Percentiles rank a stretch among this genome's conserved stretches.
These are phyloP conservation scores for Charadrius vociferus DNA, from an alignment of 2,113 vertebrate species.

Conservation along the genomic window DNA sequence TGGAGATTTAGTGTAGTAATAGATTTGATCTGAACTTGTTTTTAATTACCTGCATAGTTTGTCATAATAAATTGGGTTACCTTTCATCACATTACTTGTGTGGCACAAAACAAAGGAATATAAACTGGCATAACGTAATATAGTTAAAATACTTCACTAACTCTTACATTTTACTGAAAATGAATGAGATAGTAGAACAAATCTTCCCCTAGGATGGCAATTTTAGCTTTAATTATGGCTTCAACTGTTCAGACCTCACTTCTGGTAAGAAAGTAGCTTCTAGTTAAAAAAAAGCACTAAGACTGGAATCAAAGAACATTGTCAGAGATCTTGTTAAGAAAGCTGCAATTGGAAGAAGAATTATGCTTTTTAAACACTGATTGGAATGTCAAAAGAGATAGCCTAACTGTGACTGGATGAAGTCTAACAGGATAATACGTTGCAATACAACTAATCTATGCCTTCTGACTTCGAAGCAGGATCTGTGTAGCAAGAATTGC, in stretches of 20 bases:
- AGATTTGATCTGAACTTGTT: background rate
- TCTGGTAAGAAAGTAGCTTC: background rate
- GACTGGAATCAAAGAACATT: background rate
- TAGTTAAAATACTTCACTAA: background rate
- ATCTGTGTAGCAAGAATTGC: background rate
- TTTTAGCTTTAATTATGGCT: background rate
- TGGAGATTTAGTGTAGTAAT: background rate
- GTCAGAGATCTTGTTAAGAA: background rate
- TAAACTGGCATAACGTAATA: background rate
- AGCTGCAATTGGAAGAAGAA: background rate
- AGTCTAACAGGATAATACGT: background rate
- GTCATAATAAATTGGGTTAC: slow-evolving; percentile 16
- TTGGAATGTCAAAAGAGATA: background rate
- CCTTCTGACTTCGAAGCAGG: background rate
- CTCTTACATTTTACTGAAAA: background rate
- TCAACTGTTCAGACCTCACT: background rate
- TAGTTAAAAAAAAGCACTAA: background rate
- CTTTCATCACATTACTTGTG: background rate
- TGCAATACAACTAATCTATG: background rate
- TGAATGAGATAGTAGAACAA: background rate
- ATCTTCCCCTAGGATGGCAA: background rate
- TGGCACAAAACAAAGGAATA: slow-evolving; percentile 16
- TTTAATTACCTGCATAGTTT: slow-evolving; percentile 20
- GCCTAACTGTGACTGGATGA: background rate
- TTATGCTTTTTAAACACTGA: background rate